Evolutionary conservation across 37 sponge, comb jelly and placozoan species (phyloP), one percentile per base, ranked within the genome.

Genomic region (Chondrosia reniformis): DNA sequence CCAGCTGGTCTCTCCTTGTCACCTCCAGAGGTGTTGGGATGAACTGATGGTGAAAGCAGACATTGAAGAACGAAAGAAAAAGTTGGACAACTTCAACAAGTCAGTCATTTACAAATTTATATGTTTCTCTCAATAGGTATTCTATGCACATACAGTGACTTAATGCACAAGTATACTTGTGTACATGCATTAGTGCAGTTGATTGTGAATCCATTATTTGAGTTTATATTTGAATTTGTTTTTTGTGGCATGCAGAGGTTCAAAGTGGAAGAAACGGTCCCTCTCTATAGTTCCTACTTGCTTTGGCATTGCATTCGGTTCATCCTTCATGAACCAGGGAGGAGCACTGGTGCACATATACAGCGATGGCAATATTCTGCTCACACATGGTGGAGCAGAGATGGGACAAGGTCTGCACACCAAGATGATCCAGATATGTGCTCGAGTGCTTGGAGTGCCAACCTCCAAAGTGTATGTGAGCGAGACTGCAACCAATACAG

Each of bases 321-420:
- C 67, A 0, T 44, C 13, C 22, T 65, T 63, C 36, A 38, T 91
- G 52, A 82, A 88, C 74, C 86, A 91, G 69, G 86, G 79, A 37
- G 89, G 87, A 42, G 92, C 95, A 21, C 73, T 95, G 42, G 85
- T 95, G 9, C 85, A 82, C 40, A 80, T 91, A 30, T 85, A 88
- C 64, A 88, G 76, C 33, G 95, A 95, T 69, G 95, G 95, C 25
- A 81, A 86, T 49, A 87, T 95, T 3, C 78, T 91, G 25, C 38
- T 95, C 41, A 81, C 87, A 31, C 95, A 95, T 72, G 95, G 95
- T 33, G 95, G 95, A 17, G 75, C 82, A 46, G 95, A 95, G 74
- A 95, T 95, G 89, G 95, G 95, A 33, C 95, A 95, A 65, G 95
- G 95, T 0, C 63, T 94, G n/a, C 86, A 94, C 80, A 94, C 95